Percentiles rank a stretch among this genome's conserved stretches.
phyloP scores from a whole-genome alignment of 1,140 invertebrate genomes.

The Papilio dardanus region DNA sequence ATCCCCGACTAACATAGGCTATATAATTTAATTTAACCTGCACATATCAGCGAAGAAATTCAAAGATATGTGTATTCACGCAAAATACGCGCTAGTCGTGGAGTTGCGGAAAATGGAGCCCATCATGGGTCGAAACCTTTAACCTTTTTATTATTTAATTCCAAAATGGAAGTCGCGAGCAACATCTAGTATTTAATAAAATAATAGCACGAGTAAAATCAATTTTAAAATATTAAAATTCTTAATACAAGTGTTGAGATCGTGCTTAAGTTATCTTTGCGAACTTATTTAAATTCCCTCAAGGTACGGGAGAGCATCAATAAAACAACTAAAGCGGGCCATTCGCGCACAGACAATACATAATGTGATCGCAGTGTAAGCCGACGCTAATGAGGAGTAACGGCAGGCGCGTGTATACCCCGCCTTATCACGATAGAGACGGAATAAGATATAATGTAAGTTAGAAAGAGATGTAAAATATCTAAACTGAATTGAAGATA shows the following conservation, averaged over 20 bases:
- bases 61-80: too few species aligned
- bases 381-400: slow-evolving; percentile 75
- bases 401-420: slow-evolving; percentile 67
- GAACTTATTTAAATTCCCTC: slow-evolving; percentile 36
- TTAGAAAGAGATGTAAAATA: slow-evolving; percentile 44
- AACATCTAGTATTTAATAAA: too few species aligned
- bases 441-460: slow-evolving; percentile 22
- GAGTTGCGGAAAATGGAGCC: too few species aligned
- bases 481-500: slow-evolving; percentile 63
- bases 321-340: slow-evolving; percentile 70
- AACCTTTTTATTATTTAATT: too few species aligned
- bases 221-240: not conserved
- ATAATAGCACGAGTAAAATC: not conserved
- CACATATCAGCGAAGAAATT: too few species aligned
- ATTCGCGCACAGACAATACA: slow-evolving; percentile 64
- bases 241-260: not conserved
- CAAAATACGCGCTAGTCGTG: too few species aligned
- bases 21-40: too few species aligned
- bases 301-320: slow-evolving; percentile 56
- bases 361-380: slow-evolving; percentile 59
- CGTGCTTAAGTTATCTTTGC: not conserved
- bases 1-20: too few species aligned
- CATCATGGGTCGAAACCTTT: too few species aligned
- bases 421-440: slow-evolving; percentile 61
- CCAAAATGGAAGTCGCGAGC: too few species aligned